phyloP scores from a whole-genome alignment of 2,113 vertebrate species.

The Dolichotis patagonum region DNA sequence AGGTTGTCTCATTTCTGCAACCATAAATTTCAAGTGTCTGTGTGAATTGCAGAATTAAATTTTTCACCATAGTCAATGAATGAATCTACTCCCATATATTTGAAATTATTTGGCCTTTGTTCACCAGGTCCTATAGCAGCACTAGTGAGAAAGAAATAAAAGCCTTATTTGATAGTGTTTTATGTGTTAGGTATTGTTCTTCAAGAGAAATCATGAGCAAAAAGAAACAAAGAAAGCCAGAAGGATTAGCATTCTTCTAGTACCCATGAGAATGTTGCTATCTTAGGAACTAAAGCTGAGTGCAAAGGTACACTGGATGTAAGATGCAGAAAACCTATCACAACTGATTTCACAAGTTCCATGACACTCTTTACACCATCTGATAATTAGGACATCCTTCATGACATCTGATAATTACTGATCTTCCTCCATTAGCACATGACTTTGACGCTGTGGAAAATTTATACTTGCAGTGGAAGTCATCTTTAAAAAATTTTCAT shows the following conservation, averaged over 20 bases:
- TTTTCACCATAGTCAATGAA: neutral
- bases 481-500: conserved; percentile 36
- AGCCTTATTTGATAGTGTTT: neutral
- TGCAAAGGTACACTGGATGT: neutral
- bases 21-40: neutral
- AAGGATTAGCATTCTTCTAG: neutral
- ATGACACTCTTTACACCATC: neutral
- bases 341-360: neutral
- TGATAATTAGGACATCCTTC: conserved; percentile 24
- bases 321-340: neutral
- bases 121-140: conserved; percentile 15
- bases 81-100: neutral
- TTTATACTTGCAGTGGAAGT: neutral
- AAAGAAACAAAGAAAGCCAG: conserved; percentile 37
- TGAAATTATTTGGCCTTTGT: neutral
- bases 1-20: neutral
- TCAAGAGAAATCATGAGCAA: neutral
- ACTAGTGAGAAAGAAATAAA: conserved; percentile 1
- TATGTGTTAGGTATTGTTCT: neutral
- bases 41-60: neutral
- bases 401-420: neutral
- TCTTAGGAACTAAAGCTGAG: neutral
- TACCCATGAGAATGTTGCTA: neutral
- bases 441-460: conserved; percentile 27
- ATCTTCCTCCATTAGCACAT: neutral